Conservation (phyloP, 2,113 vertebrate species). For the Eudorcas thomsonii region DNA sequence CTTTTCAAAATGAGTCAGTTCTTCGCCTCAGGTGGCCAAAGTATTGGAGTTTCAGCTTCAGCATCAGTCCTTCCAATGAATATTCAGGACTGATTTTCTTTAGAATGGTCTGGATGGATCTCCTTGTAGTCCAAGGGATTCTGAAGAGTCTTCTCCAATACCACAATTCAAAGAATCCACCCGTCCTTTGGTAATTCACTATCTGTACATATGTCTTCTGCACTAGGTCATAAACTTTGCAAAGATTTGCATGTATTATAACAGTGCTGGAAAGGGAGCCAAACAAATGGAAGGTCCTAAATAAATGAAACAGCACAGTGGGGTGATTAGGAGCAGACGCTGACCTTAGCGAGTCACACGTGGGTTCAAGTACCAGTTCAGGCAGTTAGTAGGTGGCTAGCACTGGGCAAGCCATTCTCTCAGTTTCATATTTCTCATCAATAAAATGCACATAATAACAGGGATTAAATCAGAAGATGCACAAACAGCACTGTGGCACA, state of each 20-base stretch:
- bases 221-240: background rate
- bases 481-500: background rate
- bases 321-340: background rate
- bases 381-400: background rate
- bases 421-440: background rate
- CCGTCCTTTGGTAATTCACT: background rate
- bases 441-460: background rate
- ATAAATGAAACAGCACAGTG: background rate
- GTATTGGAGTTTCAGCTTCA: background rate
- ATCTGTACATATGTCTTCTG: background rate
- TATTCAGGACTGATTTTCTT: background rate
- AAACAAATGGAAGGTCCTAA: background rate
- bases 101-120: background rate
- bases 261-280: background rate
- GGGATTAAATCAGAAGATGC: background rate
- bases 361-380: background rate
- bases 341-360: background rate
- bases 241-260: background rate
- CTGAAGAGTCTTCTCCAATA: background rate
- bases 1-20: background rate
- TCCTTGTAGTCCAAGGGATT: background rate
- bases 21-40: background rate
- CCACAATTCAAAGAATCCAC: background rate
- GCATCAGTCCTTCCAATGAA: background rate
- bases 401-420: background rate